Base-by-base conservation (phyloP, 2,113 vertebrate genomes). In the Bos taurus region DNA sequence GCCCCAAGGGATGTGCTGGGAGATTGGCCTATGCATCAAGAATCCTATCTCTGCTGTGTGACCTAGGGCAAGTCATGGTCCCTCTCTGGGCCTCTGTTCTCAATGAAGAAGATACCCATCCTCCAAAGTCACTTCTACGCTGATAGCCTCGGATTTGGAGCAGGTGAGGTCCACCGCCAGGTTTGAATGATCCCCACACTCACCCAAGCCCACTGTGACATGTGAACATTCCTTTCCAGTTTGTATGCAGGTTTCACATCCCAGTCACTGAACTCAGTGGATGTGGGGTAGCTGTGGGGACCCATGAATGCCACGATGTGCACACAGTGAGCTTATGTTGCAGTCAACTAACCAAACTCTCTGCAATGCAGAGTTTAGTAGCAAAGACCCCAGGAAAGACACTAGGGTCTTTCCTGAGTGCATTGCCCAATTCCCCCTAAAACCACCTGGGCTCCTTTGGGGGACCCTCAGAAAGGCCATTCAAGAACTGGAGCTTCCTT, bases 1-100 rank as follows among this genome's bases (percentile, higher is more conserved):
- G 5, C 23, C n/a, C 85, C 9, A 19, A 12, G 2, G 28, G 25
- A 16, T 54, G 16, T 60, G 33, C 82, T 62, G 8, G 62, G 83
- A 56, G 54, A 12, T 21, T 71, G 26, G 40, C n/a, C 28, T 54
- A 1, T 17, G 57, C 26, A 15, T 19, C 71, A 87, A 48, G 46
- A 48, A 86, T 50, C 33, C 33, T 50, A 4, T 46, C 13, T 91
- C 84, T 82, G 23, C 59, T 59, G 15, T 52, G 91, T 90, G 74
- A 56, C 57, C 36, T 83, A 60, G 82, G 82, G 25, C 12, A 87
- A 87, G 56, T 83, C 62, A 33, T 86, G 57, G 1, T 48, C 26
- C 28, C 2, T 88, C 85, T 90, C 46, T 77, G n/a, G 60, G 7
- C 40, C 91, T 97, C 86, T 88, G 50, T 60, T 21, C 46, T 81